Conservation (phyloP, 2,113 vertebrate species). For the Carassius carassius region DNA sequence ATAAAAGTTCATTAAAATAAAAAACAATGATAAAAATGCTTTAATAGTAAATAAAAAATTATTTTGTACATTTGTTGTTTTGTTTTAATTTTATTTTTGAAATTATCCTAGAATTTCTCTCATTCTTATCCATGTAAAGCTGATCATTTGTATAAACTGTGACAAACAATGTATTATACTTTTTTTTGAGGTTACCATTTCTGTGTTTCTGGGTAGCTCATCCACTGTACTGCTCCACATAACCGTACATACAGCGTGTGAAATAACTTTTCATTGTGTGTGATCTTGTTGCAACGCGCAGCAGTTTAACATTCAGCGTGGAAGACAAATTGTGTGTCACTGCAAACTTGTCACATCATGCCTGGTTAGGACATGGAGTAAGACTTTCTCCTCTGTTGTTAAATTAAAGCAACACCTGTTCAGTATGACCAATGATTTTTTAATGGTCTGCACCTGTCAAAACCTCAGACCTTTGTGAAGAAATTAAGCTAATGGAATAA, state of each 20-base stretch:
- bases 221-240: not conserved
- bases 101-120: too few relatives aligned
- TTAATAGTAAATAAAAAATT: not conserved
- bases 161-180: not conserved
- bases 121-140: too few relatives aligned
- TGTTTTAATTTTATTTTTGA: not conserved
- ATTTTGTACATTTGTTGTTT: too few relatives aligned
- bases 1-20: too few relatives aligned
- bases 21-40: not conserved
- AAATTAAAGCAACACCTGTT: not conserved
- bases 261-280: not conserved
- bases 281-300: not conserved
- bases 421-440: not conserved
- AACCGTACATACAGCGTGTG: not conserved
- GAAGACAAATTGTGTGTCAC: slow-evolving; percentile 2
- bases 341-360: not conserved
- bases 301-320: not conserved
- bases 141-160: too few relatives aligned
- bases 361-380: not conserved
- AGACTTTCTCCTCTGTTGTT: not conserved
- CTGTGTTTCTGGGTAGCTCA: not conserved
- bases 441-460: not conserved
- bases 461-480: not conserved
- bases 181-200: not conserved
- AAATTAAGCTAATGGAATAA: not conserved